Conservation (phyloP, 2,113 vertebrate species). For the Puffinus mauretanicus region DNA sequence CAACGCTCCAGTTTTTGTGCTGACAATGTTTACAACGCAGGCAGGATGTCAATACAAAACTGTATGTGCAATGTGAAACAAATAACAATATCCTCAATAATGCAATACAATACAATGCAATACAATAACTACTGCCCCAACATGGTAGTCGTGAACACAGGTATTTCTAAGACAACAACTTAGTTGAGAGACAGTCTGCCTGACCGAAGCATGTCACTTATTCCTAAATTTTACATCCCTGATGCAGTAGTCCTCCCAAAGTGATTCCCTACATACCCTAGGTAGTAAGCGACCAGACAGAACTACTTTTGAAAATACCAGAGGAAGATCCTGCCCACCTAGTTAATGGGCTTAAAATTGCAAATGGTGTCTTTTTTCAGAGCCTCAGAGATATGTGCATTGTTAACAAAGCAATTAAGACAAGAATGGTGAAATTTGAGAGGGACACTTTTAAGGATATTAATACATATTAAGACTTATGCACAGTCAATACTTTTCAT, state of each 20-base stretch:
- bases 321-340: background rate
- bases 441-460: background rate
- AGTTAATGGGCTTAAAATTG: background rate
- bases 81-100: background rate
- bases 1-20: background rate
- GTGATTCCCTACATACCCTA: background rate
- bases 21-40: background rate
- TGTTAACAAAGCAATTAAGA: background rate
- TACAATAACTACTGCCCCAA: background rate
- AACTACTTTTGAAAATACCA: background rate
- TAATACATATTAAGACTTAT: background rate
- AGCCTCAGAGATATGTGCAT: background rate
- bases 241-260: background rate
- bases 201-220: background rate
- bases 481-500: background rate
- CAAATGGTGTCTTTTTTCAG: background rate
- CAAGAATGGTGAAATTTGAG: background rate
- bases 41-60: background rate
- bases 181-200: background rate
- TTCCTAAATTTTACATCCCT: background rate
- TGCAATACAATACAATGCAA: background rate
- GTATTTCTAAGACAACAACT: background rate
- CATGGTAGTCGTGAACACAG: background rate
- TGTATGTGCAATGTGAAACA: background rate
- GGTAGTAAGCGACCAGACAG: background rate